phyloP scores from a whole-genome alignment of 2,888 invertebrate genomes.

The Coleophora flavipennella region DNA sequence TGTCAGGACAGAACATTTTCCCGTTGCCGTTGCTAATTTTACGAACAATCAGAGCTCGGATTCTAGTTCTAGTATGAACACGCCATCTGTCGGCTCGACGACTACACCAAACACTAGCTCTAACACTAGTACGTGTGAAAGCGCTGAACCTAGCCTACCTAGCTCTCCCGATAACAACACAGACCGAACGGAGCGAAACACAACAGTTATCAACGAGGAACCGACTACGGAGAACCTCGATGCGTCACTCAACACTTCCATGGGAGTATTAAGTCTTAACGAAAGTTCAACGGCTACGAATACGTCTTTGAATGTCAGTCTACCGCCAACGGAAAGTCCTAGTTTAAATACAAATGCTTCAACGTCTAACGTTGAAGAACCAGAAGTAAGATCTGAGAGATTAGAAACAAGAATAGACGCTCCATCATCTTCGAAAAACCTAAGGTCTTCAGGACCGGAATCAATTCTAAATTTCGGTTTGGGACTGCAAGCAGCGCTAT shows the following conservation, averaged over 20 bases:
- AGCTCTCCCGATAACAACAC: conserved; percentile 71
- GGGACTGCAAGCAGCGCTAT: conserved; percentile 51
- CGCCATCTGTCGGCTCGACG: conserved; percentile 67
- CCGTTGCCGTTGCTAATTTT: conserved; percentile 37
- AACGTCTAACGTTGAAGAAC: conserved; percentile 25
- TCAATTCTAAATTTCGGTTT: conserved; percentile 51
- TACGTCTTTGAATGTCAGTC: conserved; percentile 53
- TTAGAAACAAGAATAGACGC: conserved; percentile 35
- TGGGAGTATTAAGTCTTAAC: conserved; percentile 54
- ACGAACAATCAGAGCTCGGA: conserved; percentile 73
- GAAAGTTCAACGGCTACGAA: conserved; percentile 64
- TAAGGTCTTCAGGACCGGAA: conserved; percentile 43
- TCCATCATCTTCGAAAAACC: conserved; percentile 50
- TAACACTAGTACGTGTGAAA: conserved; percentile 78
- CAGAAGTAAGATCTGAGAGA: conserved; percentile 28
- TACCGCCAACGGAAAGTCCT: conserved; percentile 57
- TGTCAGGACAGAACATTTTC: conserved; percentile 40
- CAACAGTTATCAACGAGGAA: conserved; percentile 25
- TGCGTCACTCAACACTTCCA: conserved; percentile 43
- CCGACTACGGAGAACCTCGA: conserved; percentile 30
- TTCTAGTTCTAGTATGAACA: conserved; percentile 79
- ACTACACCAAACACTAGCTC: conserved; percentile 81
- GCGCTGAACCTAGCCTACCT: conserved; percentile 82
- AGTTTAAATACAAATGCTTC: conserved; percentile 33
- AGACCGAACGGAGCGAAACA: conserved; percentile 31